These are phyloP conservation scores for Umimayanthus chanpuru DNA, from an alignment of 92 coral and sea anemone genomes.

Conservation along the genomic window DNA sequence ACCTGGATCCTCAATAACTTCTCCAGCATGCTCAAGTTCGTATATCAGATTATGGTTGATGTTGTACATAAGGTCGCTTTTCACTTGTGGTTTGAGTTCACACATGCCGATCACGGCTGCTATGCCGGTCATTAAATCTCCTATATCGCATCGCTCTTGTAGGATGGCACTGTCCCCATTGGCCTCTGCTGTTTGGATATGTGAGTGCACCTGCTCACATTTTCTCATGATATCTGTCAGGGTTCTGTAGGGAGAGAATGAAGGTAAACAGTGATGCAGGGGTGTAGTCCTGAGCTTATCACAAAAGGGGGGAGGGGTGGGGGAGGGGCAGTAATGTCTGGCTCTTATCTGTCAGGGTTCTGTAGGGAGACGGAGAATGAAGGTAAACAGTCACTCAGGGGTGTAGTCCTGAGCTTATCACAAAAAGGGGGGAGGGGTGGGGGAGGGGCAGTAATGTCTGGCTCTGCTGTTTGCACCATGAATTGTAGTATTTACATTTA, in stretches of 20 bases:
- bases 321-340: no score
- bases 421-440: background rate
- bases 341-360: slow-evolving; percentile 58
- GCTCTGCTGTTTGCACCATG: background rate
- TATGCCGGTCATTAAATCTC: slow-evolving; percentile 63
- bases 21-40: slow-evolving; percentile 62
- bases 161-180: slow-evolving; percentile 73
- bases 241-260: slow-evolving; percentile 36
- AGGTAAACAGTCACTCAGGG: no score
- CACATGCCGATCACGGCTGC: slow-evolving; percentile 53
- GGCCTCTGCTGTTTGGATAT: slow-evolving; percentile 61
- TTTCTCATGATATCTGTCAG: slow-evolving; percentile 68
- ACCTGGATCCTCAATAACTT: slow-evolving; percentile 55
- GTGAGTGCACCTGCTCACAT: slow-evolving; percentile 60
- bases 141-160: slow-evolving; percentile 62
- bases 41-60: slow-evolving; percentile 61
- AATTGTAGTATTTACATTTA: no score
- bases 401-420: no score
- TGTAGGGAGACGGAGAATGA: background rate
- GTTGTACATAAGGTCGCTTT: slow-evolving; percentile 60
- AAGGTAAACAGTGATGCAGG: no score
- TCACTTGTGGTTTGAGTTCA: slow-evolving; percentile 67
- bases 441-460: no score
- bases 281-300: no score
- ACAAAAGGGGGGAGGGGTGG: no score